A percentile compares a stretch with the other conserved stretches of the same genome.
Conservation (phyloP, 2,113 vertebrate genomes). For the Clarias batrachus region DNA sequence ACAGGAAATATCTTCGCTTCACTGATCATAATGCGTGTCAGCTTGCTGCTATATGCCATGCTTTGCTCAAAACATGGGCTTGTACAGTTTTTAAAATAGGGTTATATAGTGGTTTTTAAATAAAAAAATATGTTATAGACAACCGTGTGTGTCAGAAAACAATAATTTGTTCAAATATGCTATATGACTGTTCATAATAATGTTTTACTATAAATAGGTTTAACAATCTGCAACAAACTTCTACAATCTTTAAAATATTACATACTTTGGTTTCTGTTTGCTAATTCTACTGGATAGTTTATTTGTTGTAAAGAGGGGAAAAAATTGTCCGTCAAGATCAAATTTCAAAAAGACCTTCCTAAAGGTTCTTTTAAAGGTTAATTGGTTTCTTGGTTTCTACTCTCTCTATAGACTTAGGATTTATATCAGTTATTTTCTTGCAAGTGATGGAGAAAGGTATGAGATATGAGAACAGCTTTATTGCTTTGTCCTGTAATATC, state of each 20-base stretch:
- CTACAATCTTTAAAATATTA: constrained; percentile 35
- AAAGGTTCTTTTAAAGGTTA: background rate
- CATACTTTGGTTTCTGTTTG: constrained; percentile 19
- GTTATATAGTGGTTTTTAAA: too few relatives aligned
- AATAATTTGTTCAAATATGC: too few relatives aligned
- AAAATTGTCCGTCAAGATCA: background rate
- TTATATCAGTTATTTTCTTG: background rate
- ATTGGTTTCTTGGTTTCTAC: background rate
- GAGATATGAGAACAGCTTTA: background rate
- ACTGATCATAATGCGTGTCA: too few relatives aligned
- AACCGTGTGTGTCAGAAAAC: too few relatives aligned
- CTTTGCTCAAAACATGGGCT: too few relatives aligned
- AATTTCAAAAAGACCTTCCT: background rate
- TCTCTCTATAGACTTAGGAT: background rate
- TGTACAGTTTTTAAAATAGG: too few relatives aligned
- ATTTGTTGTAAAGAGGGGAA: background rate
- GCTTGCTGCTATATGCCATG: too few relatives aligned
- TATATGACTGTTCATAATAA: background rate
- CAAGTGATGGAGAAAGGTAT: background rate
- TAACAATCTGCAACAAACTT: constrained; percentile 34
- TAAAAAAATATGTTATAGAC: too few relatives aligned
- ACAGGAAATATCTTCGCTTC: too few relatives aligned
- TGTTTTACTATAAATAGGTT: constrained; percentile 31
- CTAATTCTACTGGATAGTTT: background rate
- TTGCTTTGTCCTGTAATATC: background rate